A percentile compares a stretch with the other conserved stretches of the same genome.
phyloP scores from a whole-genome alignment of 1,140 invertebrate species.

The Asbolus verrucosus region DNA sequence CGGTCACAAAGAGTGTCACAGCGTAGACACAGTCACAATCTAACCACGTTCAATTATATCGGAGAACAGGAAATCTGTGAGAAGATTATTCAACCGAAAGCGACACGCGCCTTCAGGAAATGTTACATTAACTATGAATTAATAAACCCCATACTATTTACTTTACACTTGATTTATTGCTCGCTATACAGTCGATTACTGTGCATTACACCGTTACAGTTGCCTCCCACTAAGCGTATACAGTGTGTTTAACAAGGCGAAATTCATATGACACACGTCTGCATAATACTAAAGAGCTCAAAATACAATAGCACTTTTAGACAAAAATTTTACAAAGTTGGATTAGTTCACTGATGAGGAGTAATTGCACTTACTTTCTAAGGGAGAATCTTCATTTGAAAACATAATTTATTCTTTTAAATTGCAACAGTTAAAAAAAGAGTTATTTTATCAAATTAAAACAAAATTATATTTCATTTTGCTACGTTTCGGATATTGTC shows the following conservation, averaged over 20 bases:
- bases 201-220: conserved; percentile 20
- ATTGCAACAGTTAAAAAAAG: too few relatives aligned
- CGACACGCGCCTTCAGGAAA: conserved; percentile 41
- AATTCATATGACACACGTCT: conserved; percentile 16
- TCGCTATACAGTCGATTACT: conserved; percentile 6
- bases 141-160: conserved; percentile 43
- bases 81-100: conserved; percentile 26
- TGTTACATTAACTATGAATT: conserved; percentile 47
- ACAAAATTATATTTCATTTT: too few relatives aligned
- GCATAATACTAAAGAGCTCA: neutral
- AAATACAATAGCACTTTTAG: too few relatives aligned
- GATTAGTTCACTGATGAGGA: too few relatives aligned
- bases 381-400: too few relatives aligned
- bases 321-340: too few relatives aligned
- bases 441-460: too few relatives aligned
- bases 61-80: conserved; percentile 11
- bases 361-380: too few relatives aligned
- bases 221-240: conserved; percentile 32
- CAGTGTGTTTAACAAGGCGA: conserved; percentile 32
- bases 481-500: too few relatives aligned
- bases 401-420: too few relatives aligned
- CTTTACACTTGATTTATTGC: conserved; percentile 45
- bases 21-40: neutral
- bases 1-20: too few relatives aligned
- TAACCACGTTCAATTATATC: conserved; percentile 8